Conservation (phyloP, 2,113 vertebrate species). For the Oncorhynchus nerka region DNA sequence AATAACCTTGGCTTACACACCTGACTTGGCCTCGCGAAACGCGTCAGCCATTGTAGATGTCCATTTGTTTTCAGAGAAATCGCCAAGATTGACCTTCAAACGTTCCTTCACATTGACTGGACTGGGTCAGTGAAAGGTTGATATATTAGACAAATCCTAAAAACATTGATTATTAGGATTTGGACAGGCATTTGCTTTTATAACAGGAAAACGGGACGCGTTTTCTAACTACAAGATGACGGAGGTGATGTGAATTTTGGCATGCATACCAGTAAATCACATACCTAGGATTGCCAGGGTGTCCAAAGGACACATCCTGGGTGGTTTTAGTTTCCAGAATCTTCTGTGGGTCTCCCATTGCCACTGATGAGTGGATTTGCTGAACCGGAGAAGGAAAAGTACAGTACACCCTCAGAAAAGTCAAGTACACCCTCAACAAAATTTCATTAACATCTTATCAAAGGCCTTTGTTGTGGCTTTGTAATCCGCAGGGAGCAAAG, state of each 20-base stretch:
- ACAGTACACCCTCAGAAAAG: background rate
- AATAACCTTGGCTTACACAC: conserved; percentile 21
- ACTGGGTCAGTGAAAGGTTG: conserved; percentile 14
- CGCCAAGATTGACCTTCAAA: conserved; percentile 33
- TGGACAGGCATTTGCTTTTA: background rate
- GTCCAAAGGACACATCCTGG: conserved; percentile 30
- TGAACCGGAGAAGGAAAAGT: conserved; percentile 3
- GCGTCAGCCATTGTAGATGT: conserved; percentile 32
- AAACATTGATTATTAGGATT: background rate
- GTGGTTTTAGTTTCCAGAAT: conserved; percentile 36
- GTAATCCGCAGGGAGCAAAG: too few relatives aligned
- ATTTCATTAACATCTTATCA: too few relatives aligned
- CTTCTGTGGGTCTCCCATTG: conserved; percentile 49
- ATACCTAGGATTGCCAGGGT: conserved; percentile 26
- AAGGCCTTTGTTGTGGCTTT: too few relatives aligned
- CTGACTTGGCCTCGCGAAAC: conserved; percentile 16
- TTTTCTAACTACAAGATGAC: background rate
- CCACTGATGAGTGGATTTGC: conserved; percentile 27
- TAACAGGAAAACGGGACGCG: background rate
- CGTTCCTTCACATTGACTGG: conserved; percentile 12
- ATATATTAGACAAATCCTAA: background rate
- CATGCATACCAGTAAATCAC: background rate
- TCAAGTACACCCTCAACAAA: background rate
- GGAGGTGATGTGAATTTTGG: background rate
- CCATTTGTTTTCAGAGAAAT: conserved; percentile 26